These are phyloP conservation scores for Drosophila ironensis DNA, from an alignment of 1,140 invertebrate genomes.

Conservation along the genomic window DNA sequence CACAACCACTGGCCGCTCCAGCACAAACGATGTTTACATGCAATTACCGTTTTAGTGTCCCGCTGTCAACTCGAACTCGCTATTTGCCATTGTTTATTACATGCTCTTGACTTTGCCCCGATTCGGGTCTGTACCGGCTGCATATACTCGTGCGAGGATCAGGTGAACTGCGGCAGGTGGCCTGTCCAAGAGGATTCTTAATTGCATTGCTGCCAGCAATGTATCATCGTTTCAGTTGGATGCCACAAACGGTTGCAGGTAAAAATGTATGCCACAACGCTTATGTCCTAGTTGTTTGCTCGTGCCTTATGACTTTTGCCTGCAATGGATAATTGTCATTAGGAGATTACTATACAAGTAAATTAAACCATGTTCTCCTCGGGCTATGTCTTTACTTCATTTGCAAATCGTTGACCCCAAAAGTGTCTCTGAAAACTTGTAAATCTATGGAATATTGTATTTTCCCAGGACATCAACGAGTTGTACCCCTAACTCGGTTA, in stretches of 20 bases:
- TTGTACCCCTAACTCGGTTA: no score
- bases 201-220: conserved; percentile 67
- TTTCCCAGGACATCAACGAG: no score
- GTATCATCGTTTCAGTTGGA: conserved; percentile 50
- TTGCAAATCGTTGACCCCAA: no score
- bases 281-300: conserved; percentile 52
- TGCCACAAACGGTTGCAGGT: conserved; percentile 25
- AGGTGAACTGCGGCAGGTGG: conserved; percentile 12
- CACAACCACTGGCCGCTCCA: not conserved
- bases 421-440: not conserved
- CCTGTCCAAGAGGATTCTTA: no score
- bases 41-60: conserved; percentile 72
- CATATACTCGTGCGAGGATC: not conserved
- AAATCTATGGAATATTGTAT: not conserved
- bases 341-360: no score
- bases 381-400: no score
- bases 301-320: conserved; percentile 5
- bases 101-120: conserved; percentile 6
- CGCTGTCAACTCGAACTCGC: conserved; percentile 62
- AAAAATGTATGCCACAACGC: conserved; percentile 47
- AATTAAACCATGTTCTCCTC: no score
- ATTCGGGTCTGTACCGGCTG: not conserved
- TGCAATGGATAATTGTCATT: not conserved
- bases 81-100: conserved; percentile 71
- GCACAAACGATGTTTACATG: conserved; percentile 66